Percentiles rank a stretch among this genome's conserved stretches.
Evolutionary conservation across 2,888 invertebrate species (phyloP).

Genomic region (Erebia aethiops): DNA sequence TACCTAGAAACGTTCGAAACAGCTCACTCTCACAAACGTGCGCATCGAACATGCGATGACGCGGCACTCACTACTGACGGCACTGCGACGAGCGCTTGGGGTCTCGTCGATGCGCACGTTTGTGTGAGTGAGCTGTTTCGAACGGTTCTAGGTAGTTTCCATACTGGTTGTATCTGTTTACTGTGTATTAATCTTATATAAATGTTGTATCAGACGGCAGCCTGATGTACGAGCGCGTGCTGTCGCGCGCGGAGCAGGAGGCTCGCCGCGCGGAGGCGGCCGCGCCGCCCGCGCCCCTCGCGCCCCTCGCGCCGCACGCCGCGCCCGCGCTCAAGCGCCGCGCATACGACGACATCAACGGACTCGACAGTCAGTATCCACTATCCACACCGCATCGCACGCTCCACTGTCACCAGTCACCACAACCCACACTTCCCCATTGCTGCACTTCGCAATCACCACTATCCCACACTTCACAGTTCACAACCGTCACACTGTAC

Average conservation of each 20-base stretch:
- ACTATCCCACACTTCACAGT: no score
- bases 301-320: conserved; percentile 56
- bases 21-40: no score
- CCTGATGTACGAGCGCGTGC: conserved; percentile 92
- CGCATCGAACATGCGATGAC: no score
- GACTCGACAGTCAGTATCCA: conserved; percentile 90
- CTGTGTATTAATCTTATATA: no score
- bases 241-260: conserved; percentile 89
- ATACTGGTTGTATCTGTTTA: no score
- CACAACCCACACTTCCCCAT: not conserved
- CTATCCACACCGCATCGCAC: conserved; percentile 47
- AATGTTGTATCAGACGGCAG: conserved; percentile 86
- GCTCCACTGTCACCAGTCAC: not conserved
- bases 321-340: conserved; percentile 88
- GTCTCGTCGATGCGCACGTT: no score
- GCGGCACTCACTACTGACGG: no score
- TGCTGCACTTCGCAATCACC: not conserved
- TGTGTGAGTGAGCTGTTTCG: no score
- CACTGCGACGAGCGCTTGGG: no score
- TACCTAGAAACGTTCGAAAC: no score
- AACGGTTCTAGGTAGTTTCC: no score
- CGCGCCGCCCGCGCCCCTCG: conserved; percentile 66
- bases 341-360: conserved; percentile 94
- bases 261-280: conserved; percentile 74
- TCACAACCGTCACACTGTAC: no score